phyloP scores from a whole-genome alignment of 2,797 vertebrate species.

The Dryobates pubescens region DNA sequence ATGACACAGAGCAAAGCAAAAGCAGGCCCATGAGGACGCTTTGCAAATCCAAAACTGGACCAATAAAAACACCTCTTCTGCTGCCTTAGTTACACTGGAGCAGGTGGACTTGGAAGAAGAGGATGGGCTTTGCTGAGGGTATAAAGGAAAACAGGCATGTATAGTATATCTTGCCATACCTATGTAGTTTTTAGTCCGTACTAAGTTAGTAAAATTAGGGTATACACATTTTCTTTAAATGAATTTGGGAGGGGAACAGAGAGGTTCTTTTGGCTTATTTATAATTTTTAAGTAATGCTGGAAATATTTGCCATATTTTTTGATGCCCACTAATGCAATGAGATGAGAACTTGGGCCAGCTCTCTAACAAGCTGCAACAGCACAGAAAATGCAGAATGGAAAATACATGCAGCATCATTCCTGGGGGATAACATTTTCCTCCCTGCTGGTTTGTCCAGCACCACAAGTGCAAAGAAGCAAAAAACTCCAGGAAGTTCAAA shows the following conservation, averaged over 20 bases:
- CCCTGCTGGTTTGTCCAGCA: not conserved
- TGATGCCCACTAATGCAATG: not conserved
- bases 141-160: not conserved
- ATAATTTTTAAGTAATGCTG: not conserved
- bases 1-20: not conserved
- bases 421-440: not conserved
- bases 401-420: not conserved
- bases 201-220: not conserved
- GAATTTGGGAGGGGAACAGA: no score
- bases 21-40: not conserved
- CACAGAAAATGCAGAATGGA: not conserved
- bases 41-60: not conserved
- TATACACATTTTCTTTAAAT: not conserved
- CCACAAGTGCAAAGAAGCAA: not conserved
- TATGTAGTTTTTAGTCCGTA: not conserved
- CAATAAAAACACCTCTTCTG: not conserved
- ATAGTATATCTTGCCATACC: not conserved
- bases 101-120: not conserved
- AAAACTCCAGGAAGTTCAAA: not conserved
- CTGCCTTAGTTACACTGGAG: not conserved
- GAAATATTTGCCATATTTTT: not conserved
- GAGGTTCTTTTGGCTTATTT: not conserved
- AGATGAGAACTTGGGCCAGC: not conserved
- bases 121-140: fast-evolving
- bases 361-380: not conserved